Evolutionary conservation across 2,888 invertebrate genomes (phyloP).

Genomic region (Cynaeus angustus): DNA sequence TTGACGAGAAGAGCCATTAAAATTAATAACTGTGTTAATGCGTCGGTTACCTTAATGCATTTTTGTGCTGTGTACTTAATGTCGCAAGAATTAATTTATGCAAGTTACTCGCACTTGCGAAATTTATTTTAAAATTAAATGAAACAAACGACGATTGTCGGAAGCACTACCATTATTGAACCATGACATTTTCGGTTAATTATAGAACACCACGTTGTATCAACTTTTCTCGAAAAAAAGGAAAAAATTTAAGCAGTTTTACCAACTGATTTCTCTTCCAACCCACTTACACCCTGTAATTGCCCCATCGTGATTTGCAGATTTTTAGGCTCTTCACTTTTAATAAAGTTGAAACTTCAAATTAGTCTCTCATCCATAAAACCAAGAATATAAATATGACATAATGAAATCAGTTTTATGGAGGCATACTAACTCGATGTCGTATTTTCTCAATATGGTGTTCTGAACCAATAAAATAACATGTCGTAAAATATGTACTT

Average conservation of each 20-base stretch:
- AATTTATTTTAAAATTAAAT: slow-evolving; percentile 24
- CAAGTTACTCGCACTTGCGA: slow-evolving; percentile 8
- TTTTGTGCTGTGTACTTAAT: slow-evolving; percentile 34
- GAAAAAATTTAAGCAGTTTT: no score
- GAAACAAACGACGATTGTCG: slow-evolving; percentile 11
- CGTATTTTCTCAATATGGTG: no score
- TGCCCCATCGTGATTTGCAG: not conserved
- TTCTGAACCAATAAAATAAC: no score
- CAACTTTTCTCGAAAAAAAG: no score
- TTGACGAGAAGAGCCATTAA: slow-evolving; percentile 27
- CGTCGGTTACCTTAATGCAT: slow-evolving; percentile 36
- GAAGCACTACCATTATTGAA: not conserved
- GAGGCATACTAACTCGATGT: no score
- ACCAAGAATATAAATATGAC: no score
- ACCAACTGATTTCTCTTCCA: slow-evolving; percentile 5
- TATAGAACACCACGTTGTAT: slow-evolving; percentile 5
- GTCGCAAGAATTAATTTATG: slow-evolving; percentile 35
- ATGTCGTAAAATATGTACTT: no score
- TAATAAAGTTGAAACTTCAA: not conserved
- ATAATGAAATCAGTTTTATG: no score
- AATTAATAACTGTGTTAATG: slow-evolving; percentile 42
- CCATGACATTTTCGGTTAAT: not conserved
- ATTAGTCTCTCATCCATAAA: no score
- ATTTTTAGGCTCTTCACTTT: not conserved
- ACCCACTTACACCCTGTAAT: slow-evolving; percentile 5